These are phyloP conservation scores for Umimayanthus kanabou DNA, from an alignment of 92 coral and sea anemone genomes.

Conservation along the genomic window DNA sequence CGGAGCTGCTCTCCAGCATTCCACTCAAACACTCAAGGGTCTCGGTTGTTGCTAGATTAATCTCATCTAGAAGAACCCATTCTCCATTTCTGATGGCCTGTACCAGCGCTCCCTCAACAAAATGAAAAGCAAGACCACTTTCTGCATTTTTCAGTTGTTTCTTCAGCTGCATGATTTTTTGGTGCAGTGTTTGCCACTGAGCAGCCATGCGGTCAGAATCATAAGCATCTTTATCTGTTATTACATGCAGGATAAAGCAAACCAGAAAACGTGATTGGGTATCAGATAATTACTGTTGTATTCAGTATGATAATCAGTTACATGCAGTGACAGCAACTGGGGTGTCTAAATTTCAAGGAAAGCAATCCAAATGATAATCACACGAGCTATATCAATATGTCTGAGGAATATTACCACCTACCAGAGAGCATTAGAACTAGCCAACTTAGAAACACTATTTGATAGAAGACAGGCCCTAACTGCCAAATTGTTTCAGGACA, in stretches of 20 bases:
- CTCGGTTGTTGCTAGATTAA: slow-evolving; percentile 96
- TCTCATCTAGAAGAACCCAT: slow-evolving; percentile 96
- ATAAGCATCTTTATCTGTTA: slow-evolving; percentile 30
- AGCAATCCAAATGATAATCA: neutral
- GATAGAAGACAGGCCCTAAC: no score
- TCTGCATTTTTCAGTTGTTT: slow-evolving; percentile 91
- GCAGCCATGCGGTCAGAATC: slow-evolving; percentile 29
- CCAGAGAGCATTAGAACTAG: no score
- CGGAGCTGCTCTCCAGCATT: slow-evolving; percentile 87
- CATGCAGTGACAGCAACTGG: no score
- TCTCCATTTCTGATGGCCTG: slow-evolving; percentile 82
- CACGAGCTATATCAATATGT: no score
- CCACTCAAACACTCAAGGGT: slow-evolving; percentile 97
- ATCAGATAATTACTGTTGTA: neutral
- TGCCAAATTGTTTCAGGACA: no score
- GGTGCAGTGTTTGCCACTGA: slow-evolving; percentile 74
- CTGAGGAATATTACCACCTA: neutral
- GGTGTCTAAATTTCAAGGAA: neutral
- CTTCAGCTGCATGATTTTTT: slow-evolving; percentile 67
- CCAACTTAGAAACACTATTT: no score
- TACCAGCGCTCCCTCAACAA: slow-evolving; percentile 94
- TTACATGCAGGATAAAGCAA: neutral
- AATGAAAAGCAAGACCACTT: slow-evolving; percentile 83
- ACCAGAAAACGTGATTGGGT: neutral
- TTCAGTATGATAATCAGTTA: neutral